phyloP scores from a whole-genome alignment of 2,888 invertebrate genomes.

The Pocota personata region DNA sequence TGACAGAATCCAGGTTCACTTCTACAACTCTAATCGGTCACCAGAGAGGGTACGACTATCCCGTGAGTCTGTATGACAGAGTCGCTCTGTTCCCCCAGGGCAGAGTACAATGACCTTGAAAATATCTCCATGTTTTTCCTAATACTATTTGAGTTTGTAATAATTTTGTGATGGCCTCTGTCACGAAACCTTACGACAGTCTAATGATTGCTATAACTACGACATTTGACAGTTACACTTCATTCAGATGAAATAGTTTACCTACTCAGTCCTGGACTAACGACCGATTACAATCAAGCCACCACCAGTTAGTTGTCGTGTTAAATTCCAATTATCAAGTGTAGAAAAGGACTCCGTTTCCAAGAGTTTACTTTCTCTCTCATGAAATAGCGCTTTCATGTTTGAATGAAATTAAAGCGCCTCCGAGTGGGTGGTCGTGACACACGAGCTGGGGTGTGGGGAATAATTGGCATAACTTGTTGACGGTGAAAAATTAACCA shows the following conservation, averaged over 20 bases:
- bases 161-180: not conserved
- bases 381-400: constrained; percentile 64
- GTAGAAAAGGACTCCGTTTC: not conserved
- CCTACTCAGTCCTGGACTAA: constrained; percentile 27
- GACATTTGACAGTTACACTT: constrained; percentile 46
- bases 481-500: constrained; percentile 69
- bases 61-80: not conserved
- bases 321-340: constrained; percentile 55
- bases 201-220: constrained; percentile 2
- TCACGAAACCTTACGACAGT: not conserved
- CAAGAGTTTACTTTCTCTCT: constrained; percentile 16
- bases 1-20: too few relatives aligned
- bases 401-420: constrained; percentile 59
- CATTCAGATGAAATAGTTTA: constrained; percentile 29
- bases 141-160: not conserved
- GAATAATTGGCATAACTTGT: constrained; percentile 69
- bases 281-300: constrained; percentile 47
- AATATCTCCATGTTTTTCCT: not conserved
- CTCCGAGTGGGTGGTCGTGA: constrained; percentile 4
- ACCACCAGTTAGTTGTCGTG: constrained; percentile 37
- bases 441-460: not conserved
- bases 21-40: not conserved
- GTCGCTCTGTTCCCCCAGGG: not conserved
- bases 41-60: not conserved
- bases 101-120: not conserved